phyloP scores from a whole-genome alignment of 2,888 invertebrate genomes.

The Drosophila pseudotalamancana region DNA sequence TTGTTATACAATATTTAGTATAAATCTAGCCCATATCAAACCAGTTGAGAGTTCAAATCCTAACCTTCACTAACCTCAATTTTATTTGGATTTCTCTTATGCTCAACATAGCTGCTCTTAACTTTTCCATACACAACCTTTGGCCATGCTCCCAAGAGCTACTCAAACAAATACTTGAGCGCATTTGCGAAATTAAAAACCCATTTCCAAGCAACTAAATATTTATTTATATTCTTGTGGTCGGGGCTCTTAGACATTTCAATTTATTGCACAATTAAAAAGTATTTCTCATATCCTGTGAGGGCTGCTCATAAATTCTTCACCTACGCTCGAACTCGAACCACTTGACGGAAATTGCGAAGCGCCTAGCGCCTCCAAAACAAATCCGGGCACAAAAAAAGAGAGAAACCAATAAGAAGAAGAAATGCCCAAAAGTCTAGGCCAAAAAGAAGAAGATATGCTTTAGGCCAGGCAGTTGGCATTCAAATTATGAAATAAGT shows the following conservation, averaged over 20 bases:
- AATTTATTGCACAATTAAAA: slow-evolving; percentile 72
- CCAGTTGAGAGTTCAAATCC: too few relatives aligned
- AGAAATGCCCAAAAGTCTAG: slow-evolving; percentile 26
- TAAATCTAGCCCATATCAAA: too few relatives aligned
- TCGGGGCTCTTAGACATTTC: slow-evolving; percentile 26
- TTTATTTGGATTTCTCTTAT: too few relatives aligned
- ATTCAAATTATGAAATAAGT: slow-evolving; percentile 81
- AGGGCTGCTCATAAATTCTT: slow-evolving; percentile 51
- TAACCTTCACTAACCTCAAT: too few relatives aligned
- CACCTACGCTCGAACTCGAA: slow-evolving; percentile 40
- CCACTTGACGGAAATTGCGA: slow-evolving; percentile 58
- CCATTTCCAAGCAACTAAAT: slow-evolving; percentile 47
- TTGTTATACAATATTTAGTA: too few relatives aligned
- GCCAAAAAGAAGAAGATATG: slow-evolving; percentile 47
- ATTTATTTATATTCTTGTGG: slow-evolving; percentile 30
- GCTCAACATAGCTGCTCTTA: not conserved
- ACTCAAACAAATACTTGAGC: slow-evolving; percentile 14
- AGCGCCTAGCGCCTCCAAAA: slow-evolving; percentile 36
- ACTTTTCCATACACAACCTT: not conserved
- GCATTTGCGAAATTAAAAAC: slow-evolving; percentile 29
- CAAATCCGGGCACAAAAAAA: slow-evolving; percentile 9
- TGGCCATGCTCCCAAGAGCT: not conserved
- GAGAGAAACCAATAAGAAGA: slow-evolving; percentile 11
- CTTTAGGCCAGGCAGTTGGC: slow-evolving; percentile 59
- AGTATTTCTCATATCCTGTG: slow-evolving; percentile 69